These are phyloP conservation scores for Pteruthius melanotis DNA, from an alignment of 2,113 vertebrate species.

Conservation along the genomic window DNA sequence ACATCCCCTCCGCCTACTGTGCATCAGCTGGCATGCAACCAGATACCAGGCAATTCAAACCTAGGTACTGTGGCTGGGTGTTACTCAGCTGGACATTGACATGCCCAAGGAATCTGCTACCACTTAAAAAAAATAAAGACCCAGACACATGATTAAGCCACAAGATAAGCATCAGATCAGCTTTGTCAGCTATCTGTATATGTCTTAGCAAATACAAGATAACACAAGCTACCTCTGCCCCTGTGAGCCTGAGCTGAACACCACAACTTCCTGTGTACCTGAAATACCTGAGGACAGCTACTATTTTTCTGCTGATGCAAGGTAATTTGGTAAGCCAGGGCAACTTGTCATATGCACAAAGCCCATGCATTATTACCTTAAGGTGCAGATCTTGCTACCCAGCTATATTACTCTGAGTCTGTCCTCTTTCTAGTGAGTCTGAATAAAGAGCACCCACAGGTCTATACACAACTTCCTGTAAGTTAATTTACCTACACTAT, in stretches of 20 bases:
- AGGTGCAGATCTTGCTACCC: neutral
- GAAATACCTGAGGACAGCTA: neutral
- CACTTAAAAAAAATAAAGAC: neutral
- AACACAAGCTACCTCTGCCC: neutral
- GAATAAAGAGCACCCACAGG: neutral
- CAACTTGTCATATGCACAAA: neutral
- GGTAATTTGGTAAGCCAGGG: neutral
- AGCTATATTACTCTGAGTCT: neutral
- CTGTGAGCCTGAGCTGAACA: neutral
- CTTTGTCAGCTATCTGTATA: neutral
- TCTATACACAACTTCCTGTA: neutral
- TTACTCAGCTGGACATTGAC: neutral
- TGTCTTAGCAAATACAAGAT: neutral
- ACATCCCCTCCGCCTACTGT: neutral
- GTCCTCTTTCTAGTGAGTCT: neutral
- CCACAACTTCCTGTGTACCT: neutral
- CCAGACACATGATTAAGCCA: neutral
- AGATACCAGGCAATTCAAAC: neutral
- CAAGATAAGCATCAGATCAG: neutral
- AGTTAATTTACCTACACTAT: neutral
- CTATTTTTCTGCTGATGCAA: neutral
- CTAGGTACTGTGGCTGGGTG: neutral
- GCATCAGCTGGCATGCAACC: neutral
- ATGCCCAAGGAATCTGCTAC: neutral
- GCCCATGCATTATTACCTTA: neutral